Evolutionary conservation across 2,113 vertebrate species (phyloP), one percentile per base, ranked within the genome.

Genomic region (Ceyx cyanopectus): DNA sequence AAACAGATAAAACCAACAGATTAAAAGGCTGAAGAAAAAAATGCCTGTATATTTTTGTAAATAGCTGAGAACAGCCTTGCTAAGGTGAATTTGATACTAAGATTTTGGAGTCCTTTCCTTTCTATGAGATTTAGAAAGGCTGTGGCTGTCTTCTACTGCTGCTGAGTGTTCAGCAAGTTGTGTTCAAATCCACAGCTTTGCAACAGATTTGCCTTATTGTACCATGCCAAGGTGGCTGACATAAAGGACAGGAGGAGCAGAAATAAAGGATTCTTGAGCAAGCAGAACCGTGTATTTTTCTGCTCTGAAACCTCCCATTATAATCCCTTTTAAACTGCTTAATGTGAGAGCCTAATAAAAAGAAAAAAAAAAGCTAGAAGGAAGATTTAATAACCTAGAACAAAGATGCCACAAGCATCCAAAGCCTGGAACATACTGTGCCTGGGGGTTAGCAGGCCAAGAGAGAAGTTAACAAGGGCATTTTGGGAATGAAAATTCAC

Each of bases 211-310:
- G 53, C 17, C 30, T 17, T 81, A 0, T 10, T 79, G 27, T 89
- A 81, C 57, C 12, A 21, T 65, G 22, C 56, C 63, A 87, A 80
- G 85, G 40, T 12, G 76, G 43, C 10, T 84, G 14, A 26, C 75
- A 5, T 62, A 87, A 87, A 37, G 34, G 48, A 92, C 23, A 14
- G 2, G 19, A 57, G 29, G 34, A 78, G 65, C 65, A 81, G 76
- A 73, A 95, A 93, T 96, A 94, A 96, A 95, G 53, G 34, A 72
- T 68, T 90, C 29, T 86, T 92, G 12, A 84, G 57, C n/a, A 75
- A 90, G 68, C 20, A 75, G 67, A 89, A 60, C 32, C 12, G n/a
- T 70, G 24, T 62, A 8, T 32, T 75, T 87, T 89, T 79, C 69
- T 87, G 74, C 89, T 91, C 77, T 67, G 37, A 86, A 79, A 41